Conservation (phyloP, 2,888 invertebrate genomes). For the Brenthis hecate region DNA sequence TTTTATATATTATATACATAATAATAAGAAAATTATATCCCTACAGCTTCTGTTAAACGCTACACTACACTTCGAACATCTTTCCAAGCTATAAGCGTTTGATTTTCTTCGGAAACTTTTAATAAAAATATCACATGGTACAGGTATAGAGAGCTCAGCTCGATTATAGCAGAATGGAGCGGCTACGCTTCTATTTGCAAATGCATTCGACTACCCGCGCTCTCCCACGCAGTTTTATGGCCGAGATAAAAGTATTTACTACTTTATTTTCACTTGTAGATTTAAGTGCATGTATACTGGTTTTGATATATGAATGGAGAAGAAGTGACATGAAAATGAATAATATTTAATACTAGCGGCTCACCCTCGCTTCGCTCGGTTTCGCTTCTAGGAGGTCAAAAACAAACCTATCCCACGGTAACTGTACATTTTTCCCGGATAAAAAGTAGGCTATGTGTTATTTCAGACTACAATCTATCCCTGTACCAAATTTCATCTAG, state of each 20-base stretch:
- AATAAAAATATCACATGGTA: slow-evolving; percentile 49
- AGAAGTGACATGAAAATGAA: too few species aligned
- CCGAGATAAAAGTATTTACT: neutral
- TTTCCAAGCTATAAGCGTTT: slow-evolving; percentile 46
- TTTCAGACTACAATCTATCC: too few species aligned
- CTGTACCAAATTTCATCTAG: too few species aligned
- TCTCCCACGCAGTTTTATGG: neutral
- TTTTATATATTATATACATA: neutral
- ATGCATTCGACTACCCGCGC: slow-evolving; percentile 1
- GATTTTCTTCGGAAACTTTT: slow-evolving; percentile 44
- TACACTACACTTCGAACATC: slow-evolving; percentile 28
- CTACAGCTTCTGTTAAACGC: slow-evolving; percentile 14
- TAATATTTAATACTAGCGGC: too few species aligned
- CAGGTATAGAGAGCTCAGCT: slow-evolving; percentile 23
- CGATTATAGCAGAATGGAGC: slow-evolving; percentile 20
- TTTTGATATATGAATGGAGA: too few species aligned
- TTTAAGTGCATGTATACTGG: too few species aligned
- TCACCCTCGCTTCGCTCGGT: too few species aligned
- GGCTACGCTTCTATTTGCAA: slow-evolving; percentile 15
- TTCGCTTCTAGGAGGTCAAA: too few species aligned
- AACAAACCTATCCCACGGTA: too few species aligned
- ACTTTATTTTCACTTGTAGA: neutral
- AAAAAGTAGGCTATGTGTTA: too few species aligned
- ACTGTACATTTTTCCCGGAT: too few species aligned
- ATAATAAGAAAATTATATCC: neutral